These are phyloP conservation scores for Acronicta leporina DNA, from an alignment of 2,888 invertebrate species.

Conservation along the genomic window DNA sequence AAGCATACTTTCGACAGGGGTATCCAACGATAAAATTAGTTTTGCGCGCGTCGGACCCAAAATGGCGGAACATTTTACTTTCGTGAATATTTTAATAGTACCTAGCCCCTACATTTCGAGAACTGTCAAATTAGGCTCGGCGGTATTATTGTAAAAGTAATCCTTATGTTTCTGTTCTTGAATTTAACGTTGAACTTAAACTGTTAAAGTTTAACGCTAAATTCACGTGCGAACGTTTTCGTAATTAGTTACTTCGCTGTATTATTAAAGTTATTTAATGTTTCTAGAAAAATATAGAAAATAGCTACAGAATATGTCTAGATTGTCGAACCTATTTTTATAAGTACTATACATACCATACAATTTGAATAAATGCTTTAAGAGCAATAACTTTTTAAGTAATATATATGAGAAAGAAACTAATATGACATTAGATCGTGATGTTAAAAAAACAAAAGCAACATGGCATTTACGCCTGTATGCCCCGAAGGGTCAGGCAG, in stretches of 20 bases:
- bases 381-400: no score
- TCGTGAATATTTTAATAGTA: constrained; percentile 30
- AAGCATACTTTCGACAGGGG: constrained; percentile 24
- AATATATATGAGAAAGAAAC: no score
- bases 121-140: constrained; percentile 17
- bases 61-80: constrained; percentile 19
- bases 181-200: neutral
- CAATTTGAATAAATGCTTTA: no score
- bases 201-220: neutral
- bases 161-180: constrained; percentile 16
- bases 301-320: no score
- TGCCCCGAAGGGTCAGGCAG: no score
- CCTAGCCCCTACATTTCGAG: constrained; percentile 7
- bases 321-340: no score
- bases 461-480: no score
- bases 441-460: neutral
- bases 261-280: no score
- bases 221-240: no score
- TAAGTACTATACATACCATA: no score
- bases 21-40: constrained; percentile 48
- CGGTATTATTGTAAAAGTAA: constrained; percentile 12
- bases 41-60: constrained; percentile 24
- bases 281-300: no score
- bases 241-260: neutral
- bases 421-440: neutral